A percentile compares a stretch with the other conserved stretches of the same genome.
Conservation (phyloP, 2,888 invertebrate genomes). For the Orchesella flavescens region DNA sequence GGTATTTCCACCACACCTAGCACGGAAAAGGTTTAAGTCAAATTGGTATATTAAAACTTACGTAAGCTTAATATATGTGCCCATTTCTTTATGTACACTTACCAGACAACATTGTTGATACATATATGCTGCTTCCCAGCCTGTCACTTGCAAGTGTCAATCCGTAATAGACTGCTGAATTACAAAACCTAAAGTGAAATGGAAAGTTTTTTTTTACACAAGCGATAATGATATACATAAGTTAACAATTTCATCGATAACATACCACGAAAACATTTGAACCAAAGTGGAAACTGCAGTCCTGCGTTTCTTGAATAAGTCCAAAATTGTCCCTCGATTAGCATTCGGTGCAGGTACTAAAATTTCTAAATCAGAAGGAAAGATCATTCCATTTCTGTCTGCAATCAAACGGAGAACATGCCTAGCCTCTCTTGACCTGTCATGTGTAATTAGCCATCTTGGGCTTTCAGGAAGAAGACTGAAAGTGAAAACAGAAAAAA, state of each 20-base stretch:
- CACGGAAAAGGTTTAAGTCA: background rate
- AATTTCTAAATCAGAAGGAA: constrained; percentile 67
- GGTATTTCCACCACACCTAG: constrained; percentile 72
- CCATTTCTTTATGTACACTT: background rate
- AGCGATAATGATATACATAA: too few relatives aligned
- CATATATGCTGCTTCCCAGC: constrained; percentile 71
- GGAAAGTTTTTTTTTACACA: background rate
- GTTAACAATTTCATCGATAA: too few relatives aligned
- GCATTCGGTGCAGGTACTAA: constrained; percentile 67
- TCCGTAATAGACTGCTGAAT: constrained; percentile 73
- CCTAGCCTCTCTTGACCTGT: constrained; percentile 69
- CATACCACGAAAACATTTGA: constrained; percentile 72
- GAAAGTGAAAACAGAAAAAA: constrained; percentile 1
- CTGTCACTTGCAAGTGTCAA: constrained; percentile 72
- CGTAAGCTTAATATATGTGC: too few relatives aligned
- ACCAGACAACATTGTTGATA: constrained; percentile 72
- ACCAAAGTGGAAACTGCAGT: constrained; percentile 62
- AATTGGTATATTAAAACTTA: too few relatives aligned
- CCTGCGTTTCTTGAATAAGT: constrained; percentile 59
- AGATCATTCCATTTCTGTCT: constrained; percentile 68
- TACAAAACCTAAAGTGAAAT: constrained; percentile 71
- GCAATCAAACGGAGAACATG: constrained; percentile 68
- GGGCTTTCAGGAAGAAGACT: constrained; percentile 72
- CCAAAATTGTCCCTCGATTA: constrained; percentile 52
- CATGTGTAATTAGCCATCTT: constrained; percentile 72